Base-by-base conservation (phyloP, 2,113 vertebrate genomes). In the Pogonocichla stellata region DNA sequence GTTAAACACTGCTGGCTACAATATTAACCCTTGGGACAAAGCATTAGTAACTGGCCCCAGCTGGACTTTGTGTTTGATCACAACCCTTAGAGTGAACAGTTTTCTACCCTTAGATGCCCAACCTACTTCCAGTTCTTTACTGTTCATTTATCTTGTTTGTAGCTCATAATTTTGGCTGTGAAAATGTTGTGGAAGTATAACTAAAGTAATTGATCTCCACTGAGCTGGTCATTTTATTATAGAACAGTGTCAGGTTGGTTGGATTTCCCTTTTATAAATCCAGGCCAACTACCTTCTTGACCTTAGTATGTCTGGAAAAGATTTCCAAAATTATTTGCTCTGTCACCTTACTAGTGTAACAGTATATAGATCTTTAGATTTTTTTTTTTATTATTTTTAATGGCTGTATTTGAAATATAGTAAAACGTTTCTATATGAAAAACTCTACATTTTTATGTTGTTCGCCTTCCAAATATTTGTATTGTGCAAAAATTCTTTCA, bases 371-470 rank as follows among this genome's bases (percentile, higher is more conserved):
- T 11, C 6, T 79, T 40, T 0, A 40, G 5, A 47, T 7, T 23
- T 22, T 28, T 23, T 22, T 28, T 36, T 36, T 36, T 36, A 36
- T 36, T 36, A 36, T 47, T 29, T 74, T 51, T 15, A 5, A 67
- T 18, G 2, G 0, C 7, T 70, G 4, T 14, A 61, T 48, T 57
- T 29, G 9, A 57, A 70, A 61, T 29, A 34, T 24, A 12, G 3
- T 24, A 67, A 54, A 80, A 75, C 9, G 4, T 72, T 71, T 54
- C 12, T 62, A 18, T 29, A 71, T 8, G 9, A 73, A 81, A 88
- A 18, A 11, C 5, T 34, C 6, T 48, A 6, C 5, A 5, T 9
- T 53, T 85, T 82, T 50, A 0, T 42, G 14, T 34, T 26, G 2
- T 36, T 51, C 0, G 0, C 2, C 45, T 72, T 71, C 9, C 12